phyloP scores from a whole-genome alignment of 2,888 invertebrate genomes.

The Rotaria magnacalcarata region DNA sequence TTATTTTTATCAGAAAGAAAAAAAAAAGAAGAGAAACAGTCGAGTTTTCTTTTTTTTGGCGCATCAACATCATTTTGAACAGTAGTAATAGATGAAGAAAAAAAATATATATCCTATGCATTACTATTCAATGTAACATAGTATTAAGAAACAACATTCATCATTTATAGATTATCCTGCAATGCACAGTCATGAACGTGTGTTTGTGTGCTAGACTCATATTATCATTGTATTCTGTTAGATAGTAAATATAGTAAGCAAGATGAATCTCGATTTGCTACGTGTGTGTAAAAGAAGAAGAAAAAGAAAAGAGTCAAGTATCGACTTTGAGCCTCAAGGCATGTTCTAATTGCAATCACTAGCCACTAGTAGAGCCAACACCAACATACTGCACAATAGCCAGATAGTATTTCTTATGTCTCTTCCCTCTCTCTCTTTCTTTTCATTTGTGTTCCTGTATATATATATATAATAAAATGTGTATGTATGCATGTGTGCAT shows the following conservation, averaged over 20 bases:
- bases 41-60: not conserved
- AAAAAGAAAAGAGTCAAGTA: not conserved
- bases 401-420: not conserved
- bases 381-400: not conserved
- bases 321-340: slow-evolving; percentile 3
- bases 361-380: not conserved
- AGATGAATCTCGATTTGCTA: not conserved
- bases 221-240: not conserved
- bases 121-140: not conserved
- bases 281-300: not conserved
- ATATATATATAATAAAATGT: not conserved
- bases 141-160: not conserved
- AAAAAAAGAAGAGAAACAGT: not conserved
- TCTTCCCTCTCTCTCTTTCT: not conserved
- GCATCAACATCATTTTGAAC: not conserved
- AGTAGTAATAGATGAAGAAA: not conserved
- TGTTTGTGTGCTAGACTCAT: not conserved
- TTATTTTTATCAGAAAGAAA: not conserved
- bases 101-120: not conserved
- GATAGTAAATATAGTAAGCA: not conserved
- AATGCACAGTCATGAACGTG: not conserved
- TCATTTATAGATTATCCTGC: not conserved
- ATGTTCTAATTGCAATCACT: slow-evolving; percentile 20
- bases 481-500: not conserved
- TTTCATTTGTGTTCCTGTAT: too few relatives aligned